These are phyloP conservation scores for Burhinus oedicnemus DNA, from an alignment of 2,113 vertebrate genomes.

Conservation along the genomic window DNA sequence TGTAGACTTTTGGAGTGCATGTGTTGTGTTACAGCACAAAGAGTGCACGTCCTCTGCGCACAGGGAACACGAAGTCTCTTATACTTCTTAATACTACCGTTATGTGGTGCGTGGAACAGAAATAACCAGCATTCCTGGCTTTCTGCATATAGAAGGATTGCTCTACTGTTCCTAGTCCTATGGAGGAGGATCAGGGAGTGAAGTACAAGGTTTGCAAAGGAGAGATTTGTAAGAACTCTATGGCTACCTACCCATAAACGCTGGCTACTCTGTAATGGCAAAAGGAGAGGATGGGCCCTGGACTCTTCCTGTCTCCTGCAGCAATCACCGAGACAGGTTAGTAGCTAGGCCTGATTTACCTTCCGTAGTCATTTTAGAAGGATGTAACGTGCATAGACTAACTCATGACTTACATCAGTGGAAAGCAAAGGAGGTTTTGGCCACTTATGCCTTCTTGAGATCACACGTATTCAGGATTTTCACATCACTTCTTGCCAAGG, in stretches of 20 bases:
- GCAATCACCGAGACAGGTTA: not conserved
- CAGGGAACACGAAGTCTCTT: not conserved
- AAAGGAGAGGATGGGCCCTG: not conserved
- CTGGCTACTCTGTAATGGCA: not conserved
- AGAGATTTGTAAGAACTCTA: not conserved
- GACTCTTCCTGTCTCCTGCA: not conserved
- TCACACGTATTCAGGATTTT: not conserved
- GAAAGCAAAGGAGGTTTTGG: not conserved
- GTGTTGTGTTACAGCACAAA: not conserved
- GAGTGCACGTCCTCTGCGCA: not conserved
- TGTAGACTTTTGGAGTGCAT: conserved; percentile 3
- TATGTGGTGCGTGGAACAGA: not conserved
- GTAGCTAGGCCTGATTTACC: not conserved
- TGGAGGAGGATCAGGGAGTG: not conserved
- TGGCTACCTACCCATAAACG: not conserved
- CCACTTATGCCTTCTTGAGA: not conserved
- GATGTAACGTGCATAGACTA: not conserved
- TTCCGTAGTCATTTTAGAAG: not conserved
- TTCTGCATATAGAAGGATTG: not conserved
- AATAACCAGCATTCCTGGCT: not conserved
- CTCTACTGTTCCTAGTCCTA: not conserved
- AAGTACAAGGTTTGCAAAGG: not conserved
- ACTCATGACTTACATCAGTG: not conserved
- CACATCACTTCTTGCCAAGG: not conserved
- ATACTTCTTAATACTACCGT: not conserved